Evolutionary conservation across 2,113 vertebrate species (phyloP).

Genomic region (Callionymus lyra): DNA sequence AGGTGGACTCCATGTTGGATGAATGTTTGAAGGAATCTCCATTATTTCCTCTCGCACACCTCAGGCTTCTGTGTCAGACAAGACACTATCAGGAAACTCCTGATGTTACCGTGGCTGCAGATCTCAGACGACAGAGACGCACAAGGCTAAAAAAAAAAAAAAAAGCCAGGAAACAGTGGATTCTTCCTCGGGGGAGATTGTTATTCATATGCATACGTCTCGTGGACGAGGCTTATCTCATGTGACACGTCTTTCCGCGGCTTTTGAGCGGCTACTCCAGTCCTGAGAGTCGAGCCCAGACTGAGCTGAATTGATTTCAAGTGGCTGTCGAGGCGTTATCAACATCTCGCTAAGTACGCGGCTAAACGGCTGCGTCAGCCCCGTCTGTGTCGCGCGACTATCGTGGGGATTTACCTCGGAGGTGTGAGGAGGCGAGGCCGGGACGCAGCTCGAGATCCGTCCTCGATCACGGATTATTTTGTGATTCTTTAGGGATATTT

Average conservation of each 20-base stretch:
- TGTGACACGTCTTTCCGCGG: constrained; percentile 26
- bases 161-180: constrained; percentile 38
- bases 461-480: too few relatives aligned
- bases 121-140: constrained; percentile 38
- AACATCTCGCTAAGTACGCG: constrained; percentile 35
- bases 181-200: constrained; percentile 28
- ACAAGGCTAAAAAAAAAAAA: constrained; percentile 37
- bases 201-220: constrained; percentile 39
- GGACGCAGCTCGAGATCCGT: too few relatives aligned
- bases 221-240: constrained; percentile 34
- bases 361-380: constrained; percentile 36
- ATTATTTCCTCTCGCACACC: constrained; percentile 8
- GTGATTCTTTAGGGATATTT: too few relatives aligned
- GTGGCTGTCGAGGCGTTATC: constrained; percentile 41
- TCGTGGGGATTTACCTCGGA: constrained; percentile 21
- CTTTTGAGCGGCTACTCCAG: constrained; percentile 22
- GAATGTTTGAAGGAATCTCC: neutral
- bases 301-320: constrained; percentile 48
- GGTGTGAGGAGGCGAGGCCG: too few relatives aligned
- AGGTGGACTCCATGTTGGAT: constrained; percentile 13
- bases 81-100: constrained; percentile 16
- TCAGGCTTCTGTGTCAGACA: constrained; percentile 9
- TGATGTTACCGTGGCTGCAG: constrained; percentile 24
- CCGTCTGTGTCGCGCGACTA: too few relatives aligned
- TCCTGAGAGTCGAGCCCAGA: constrained; percentile 15